Base-by-base conservation (phyloP, 1,140 invertebrate species). In the Nautilus pompilius region DNA sequence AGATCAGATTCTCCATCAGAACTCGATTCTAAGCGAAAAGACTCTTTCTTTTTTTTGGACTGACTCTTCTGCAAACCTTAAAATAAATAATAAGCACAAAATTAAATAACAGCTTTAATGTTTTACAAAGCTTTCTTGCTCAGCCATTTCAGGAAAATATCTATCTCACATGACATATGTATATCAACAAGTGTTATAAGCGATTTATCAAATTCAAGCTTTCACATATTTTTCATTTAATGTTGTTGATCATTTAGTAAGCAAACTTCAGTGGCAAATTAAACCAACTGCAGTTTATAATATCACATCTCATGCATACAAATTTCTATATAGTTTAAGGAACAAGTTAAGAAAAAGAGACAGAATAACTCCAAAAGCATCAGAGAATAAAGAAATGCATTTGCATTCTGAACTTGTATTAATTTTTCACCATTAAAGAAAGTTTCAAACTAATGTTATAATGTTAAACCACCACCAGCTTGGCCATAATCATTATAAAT, bases 1-100 rank as follows among this genome's bases (percentile, higher is more conserved):
- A 57, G 59, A 41, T 72, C 70, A 26, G 59, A 30, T 13, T 72
- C 70, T 15, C 67, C 67, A 30, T 65, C 70, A 13, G 64, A 66
- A 2, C 45, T 53, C 8, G 66, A 60, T 13, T 29, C 46, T 17
- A 36, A 32, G 1, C 33, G 46, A 8, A 26, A 4, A 3, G 15
- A 28, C 3, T 46, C 45, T 64, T 58, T 54, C 46, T 41, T 56
- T 61, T 67, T 48, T 55, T 63, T 20, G 26, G 36, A 15, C 26
- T 22, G n/a, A 45, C 22, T 48, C 54, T 45, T 33, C 59, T 51
- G 59, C 24, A 53, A 61, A 5, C 49, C 49, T 53, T 17, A 53
- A 53, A 46, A 46, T 20, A 17, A 46, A 46, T 20, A 46, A 20
- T 20, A 46, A 46, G 24, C 24, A 20, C 24, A 46, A 5, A 13